Percentiles rank a stretch among this genome's conserved stretches.
Evolutionary conservation across 2,113 vertebrate genomes (phyloP).

Genomic region (Aldabrachelys gigantea): DNA sequence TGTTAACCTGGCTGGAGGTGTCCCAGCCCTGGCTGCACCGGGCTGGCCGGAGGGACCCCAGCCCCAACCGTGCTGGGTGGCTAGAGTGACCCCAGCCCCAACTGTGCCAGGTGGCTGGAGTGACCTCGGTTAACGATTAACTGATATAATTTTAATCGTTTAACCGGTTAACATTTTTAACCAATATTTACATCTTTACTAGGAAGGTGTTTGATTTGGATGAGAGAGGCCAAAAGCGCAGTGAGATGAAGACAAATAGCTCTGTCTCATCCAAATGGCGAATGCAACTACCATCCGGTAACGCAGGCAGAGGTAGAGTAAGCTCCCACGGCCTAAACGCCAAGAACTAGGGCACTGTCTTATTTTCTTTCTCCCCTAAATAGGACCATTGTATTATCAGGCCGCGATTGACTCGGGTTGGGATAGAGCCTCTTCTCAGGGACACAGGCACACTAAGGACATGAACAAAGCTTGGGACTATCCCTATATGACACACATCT

Average conservation of each 20-base stretch:
- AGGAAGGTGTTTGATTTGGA: not conserved
- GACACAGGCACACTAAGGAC: not conserved
- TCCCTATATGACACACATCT: not conserved
- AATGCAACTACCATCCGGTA: not conserved
- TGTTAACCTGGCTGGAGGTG: too few species aligned
- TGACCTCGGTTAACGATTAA: too few species aligned
- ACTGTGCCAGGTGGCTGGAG: too few species aligned
- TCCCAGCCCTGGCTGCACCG: too few species aligned
- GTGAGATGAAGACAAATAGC: not conserved
- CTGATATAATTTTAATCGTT: too few species aligned
- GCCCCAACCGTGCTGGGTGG: too few species aligned
- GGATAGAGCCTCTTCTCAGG: slow-evolving; percentile 13
- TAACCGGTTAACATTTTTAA: too few species aligned
- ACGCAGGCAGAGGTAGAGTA: not conserved
- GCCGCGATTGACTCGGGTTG: not conserved
- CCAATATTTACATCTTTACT: too few species aligned
- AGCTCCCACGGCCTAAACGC: not conserved
- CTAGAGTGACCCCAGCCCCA: too few species aligned
- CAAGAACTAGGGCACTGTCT: not conserved
- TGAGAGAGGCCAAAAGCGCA: not conserved
- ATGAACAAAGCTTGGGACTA: not conserved
- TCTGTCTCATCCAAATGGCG: not conserved
- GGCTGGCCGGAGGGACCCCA: too few species aligned
- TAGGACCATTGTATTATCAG: slow-evolving; percentile 1
- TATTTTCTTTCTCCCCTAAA: not conserved